Evolutionary conservation across 2,113 vertebrate genomes (phyloP).

Genomic region (Gobiocypris rarus): DNA sequence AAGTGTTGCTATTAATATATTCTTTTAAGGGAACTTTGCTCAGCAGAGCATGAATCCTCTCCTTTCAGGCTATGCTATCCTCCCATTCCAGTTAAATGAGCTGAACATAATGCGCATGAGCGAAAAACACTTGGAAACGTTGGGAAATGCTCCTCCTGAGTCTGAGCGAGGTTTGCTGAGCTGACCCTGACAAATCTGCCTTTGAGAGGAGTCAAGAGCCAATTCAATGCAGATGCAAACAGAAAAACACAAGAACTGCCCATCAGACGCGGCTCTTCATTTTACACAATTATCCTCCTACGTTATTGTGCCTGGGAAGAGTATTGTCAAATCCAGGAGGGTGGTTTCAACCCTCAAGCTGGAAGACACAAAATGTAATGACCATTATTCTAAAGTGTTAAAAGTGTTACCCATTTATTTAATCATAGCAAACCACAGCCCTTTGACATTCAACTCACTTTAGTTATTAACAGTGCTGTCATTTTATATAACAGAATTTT

Average conservation of each 20-base stretch:
- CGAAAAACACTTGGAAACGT: slow-evolving; percentile 64
- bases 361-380: too few relatives aligned
- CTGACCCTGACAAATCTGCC: slow-evolving; percentile 76
- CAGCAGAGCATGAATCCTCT: slow-evolving; percentile 67
- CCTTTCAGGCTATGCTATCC: slow-evolving; percentile 69
- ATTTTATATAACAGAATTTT: too few relatives aligned
- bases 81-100: slow-evolving; percentile 75
- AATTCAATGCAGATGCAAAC: slow-evolving; percentile 46
- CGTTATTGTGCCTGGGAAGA: slow-evolving; percentile 31
- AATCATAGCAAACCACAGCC: slow-evolving; percentile 76
- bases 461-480: too few relatives aligned
- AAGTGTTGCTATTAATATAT: slow-evolving; percentile 71
- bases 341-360: slow-evolving; percentile 18
- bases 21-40: slow-evolving; percentile 68
- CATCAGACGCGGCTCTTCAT: background rate
- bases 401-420: too few relatives aligned
- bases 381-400: too few relatives aligned
- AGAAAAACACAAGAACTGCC: slow-evolving; percentile 18
- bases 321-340: slow-evolving; percentile 48
- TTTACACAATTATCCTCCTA: slow-evolving; percentile 15
- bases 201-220: slow-evolving; percentile 72
- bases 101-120: slow-evolving; percentile 70
- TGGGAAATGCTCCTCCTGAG: slow-evolving; percentile 62
- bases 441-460: slow-evolving; percentile 70
- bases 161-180: slow-evolving; percentile 66